These are phyloP conservation scores for Cyanistes caeruleus DNA, from an alignment of 2,113 vertebrate genomes.

Conservation along the genomic window DNA sequence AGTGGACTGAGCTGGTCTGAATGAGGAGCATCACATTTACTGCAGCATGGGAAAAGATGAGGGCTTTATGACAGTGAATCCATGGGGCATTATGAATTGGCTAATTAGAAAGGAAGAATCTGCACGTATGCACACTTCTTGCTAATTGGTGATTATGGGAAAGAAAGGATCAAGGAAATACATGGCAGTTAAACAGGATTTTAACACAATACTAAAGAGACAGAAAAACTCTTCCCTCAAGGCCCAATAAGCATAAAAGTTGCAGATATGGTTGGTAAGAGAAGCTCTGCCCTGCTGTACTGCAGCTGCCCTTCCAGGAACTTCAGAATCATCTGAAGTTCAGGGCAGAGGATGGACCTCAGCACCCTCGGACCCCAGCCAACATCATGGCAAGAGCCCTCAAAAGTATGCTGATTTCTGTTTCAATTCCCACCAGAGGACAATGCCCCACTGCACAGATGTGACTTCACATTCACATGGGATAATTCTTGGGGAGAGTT, in stretches of 20 bases:
- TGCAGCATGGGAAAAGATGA: neutral
- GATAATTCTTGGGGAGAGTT: neutral
- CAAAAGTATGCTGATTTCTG: neutral
- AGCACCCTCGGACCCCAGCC: neutral
- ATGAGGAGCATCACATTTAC: neutral
- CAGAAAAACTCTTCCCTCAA: neutral
- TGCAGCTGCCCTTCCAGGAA: neutral
- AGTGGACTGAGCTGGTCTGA: neutral
- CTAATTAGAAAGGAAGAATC: conserved; percentile 15
- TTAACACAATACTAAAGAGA: neutral
- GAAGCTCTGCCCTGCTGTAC: neutral
- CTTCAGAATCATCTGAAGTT: neutral
- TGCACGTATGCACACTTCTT: neutral
- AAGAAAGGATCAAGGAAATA: neutral
- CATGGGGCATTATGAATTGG: neutral
- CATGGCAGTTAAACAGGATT: neutral
- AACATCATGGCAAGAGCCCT: neutral
- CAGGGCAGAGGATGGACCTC: neutral
- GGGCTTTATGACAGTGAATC: neutral
- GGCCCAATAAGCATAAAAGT: neutral
- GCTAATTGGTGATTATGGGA: neutral
- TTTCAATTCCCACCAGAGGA: neutral
- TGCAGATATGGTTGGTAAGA: neutral
- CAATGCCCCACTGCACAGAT: neutral
- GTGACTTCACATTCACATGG: neutral